Percentiles rank a stretch among this genome's conserved stretches.
phyloP scores from a whole-genome alignment of 2,113 vertebrate genomes.

The Nyctibius bracteatus region DNA sequence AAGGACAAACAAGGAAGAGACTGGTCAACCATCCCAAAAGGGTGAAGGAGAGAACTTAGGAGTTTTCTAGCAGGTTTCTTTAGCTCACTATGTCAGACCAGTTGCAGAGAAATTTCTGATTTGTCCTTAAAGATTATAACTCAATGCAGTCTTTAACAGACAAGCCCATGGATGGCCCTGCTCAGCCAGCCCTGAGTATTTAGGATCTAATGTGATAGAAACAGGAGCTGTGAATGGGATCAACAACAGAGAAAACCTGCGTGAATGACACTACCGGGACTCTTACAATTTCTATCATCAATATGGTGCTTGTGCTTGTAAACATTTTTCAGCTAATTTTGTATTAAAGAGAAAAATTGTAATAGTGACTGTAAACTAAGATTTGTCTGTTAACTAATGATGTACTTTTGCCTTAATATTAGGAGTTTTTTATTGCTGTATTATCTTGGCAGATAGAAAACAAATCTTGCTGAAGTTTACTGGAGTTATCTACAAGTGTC shows the following conservation, averaged over 20 bases:
- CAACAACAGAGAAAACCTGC: not conserved
- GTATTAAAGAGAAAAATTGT: not conserved
- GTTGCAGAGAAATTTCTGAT: not conserved
- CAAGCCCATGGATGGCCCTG: not conserved
- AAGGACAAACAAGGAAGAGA: not conserved
- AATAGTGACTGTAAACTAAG: not conserved
- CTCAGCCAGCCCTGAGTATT: not conserved
- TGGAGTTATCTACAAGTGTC: not conserved
- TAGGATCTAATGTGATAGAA: not conserved
- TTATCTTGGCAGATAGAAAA: not conserved
- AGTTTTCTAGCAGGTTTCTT: not conserved
- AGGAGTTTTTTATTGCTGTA: not conserved
- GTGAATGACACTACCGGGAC: not conserved
- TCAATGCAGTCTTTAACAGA: not conserved
- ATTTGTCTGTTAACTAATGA: not conserved
- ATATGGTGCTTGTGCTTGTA: not conserved
- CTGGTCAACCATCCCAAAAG: not conserved
- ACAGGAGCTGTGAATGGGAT: not conserved
- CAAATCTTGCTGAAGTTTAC: not conserved
- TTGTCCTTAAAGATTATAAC: not conserved
- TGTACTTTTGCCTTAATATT: not conserved
- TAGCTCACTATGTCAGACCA: not conserved
- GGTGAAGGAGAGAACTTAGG: not conserved
- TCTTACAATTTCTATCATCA: not conserved
- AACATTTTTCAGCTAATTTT: not conserved